These are phyloP conservation scores for Engystomops pustulosus DNA, from an alignment of 2,113 vertebrate genomes.

Conservation along the genomic window DNA sequence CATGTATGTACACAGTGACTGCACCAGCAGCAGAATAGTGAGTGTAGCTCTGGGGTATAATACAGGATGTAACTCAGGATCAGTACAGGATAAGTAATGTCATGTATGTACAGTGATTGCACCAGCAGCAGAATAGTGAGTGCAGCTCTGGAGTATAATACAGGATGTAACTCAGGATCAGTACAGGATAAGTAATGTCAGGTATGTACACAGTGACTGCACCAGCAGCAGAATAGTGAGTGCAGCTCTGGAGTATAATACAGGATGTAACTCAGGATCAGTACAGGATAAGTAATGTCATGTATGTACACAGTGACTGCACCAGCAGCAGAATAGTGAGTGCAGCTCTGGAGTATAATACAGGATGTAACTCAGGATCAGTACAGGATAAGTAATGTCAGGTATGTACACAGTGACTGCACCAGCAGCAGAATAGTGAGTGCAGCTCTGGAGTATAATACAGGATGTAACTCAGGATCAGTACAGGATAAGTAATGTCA, in stretches of 20 bases:
- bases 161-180: neutral
- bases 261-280: too few relatives aligned
- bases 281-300: too few relatives aligned
- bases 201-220: neutral
- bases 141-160: neutral
- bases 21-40: too few relatives aligned
- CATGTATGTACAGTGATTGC: neutral
- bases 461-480: neutral
- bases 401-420: neutral
- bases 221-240: too few relatives aligned
- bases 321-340: neutral
- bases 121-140: neutral
- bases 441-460: neutral
- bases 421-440: neutral
- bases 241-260: too few relatives aligned
- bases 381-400: neutral
- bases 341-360: neutral
- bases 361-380: constrained; percentile 2
- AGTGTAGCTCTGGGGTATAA: neutral
- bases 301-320: too few relatives aligned
- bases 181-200: constrained; percentile 3
- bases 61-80: neutral
- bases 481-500: constrained; percentile 3
- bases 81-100: neutral
- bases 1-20: too few relatives aligned